Evolutionary conservation across 2,113 vertebrate species (phyloP).

Genomic region (Axis porcinus): DNA sequence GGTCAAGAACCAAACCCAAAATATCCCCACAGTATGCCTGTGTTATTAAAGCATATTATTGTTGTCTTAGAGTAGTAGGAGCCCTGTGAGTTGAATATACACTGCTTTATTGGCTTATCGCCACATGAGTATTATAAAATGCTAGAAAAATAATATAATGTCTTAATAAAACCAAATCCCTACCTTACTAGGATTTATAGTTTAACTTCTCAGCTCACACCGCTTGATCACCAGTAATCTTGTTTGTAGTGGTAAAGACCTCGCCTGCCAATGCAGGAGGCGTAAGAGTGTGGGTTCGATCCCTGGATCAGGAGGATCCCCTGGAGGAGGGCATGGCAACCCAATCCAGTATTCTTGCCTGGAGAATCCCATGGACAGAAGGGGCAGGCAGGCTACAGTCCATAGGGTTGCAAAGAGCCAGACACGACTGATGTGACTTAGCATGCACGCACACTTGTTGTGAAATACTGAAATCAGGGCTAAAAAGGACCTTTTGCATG

Average conservation of each 20-base stretch:
- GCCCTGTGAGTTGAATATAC: not conserved
- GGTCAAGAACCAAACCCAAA: not conserved
- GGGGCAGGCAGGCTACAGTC: not conserved
- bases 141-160: not conserved
- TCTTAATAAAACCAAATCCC: slow-evolving; percentile 17
- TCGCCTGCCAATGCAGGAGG: not conserved
- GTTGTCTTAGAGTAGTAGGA: not conserved
- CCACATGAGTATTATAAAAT: slow-evolving; percentile 21
- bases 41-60: not conserved
- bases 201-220: not conserved
- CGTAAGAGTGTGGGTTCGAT: not conserved
- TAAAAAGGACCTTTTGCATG: not conserved
- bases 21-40: not conserved
- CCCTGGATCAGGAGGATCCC: not conserved
- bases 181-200: not conserved
- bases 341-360: not conserved
- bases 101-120: not conserved
- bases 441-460: not conserved
- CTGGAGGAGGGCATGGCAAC: not conserved
- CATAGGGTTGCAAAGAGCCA: not conserved
- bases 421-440: not conserved
- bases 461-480: not conserved
- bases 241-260: not conserved
- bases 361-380: not conserved
- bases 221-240: slow-evolving; percentile 17